Base-by-base conservation (phyloP, 92 coral and sea anemone species). In the Epizoanthus illoricatus region DNA sequence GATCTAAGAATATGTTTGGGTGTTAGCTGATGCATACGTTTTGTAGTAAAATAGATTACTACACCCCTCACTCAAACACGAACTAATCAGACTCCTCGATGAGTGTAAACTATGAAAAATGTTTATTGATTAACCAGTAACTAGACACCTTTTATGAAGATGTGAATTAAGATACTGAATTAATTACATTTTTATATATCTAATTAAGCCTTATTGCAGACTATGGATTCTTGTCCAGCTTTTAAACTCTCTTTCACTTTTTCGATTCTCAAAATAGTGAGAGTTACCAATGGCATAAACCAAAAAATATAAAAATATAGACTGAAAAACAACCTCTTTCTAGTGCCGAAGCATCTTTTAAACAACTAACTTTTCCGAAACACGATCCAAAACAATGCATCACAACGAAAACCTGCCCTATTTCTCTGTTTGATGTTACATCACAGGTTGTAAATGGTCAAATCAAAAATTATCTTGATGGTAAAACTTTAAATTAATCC, bases 271-370 rank as follows among this genome's bases (percentile, higher is more conserved):
- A 73, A 73, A 73, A 23, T 54, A 54, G 79, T 18, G 10, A 11
- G 79, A 73, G 57, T 23, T 49, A 11, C 1, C 21, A 54, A 0
- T 54, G 55, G 19, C 7, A 21, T 73, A 23, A n/a, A 71, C 36
- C 79, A 18, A 49, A 16, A 52, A 28, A 42, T 73, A 73, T 49
- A 73, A 70, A 70, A 73, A 73, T 28, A 23, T 23, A 49, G 79
- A 73, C 56, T 54, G 64, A 60, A 54, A 73, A 73, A 73, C 79
- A 73, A 54, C 61, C 43, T 39, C n/a, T 52, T 24, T 52, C 28
- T 28, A 69, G 10, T 69, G 15, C 16, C 2, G 3, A 28, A 28
- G 36, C 36, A 28, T 1, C 36, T n/a, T 45, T 5, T 16, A 19
- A 17, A 23, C 42, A 65, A 23, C 11, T 23, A 17, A 28, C 4